These are phyloP conservation scores for Polydrusus cervinus DNA, from an alignment of 2,888 invertebrate species.

Conservation along the genomic window DNA sequence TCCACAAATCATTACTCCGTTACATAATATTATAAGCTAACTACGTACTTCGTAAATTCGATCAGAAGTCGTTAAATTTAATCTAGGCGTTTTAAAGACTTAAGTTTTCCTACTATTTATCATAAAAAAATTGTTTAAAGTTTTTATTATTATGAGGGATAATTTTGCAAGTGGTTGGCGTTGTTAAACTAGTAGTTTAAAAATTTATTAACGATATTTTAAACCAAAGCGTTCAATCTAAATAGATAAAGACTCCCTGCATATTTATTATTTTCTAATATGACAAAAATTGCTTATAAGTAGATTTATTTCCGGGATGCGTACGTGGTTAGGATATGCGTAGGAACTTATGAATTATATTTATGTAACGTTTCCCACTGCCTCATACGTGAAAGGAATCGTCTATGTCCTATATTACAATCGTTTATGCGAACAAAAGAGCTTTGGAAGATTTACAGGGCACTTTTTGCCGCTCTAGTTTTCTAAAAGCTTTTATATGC, in stretches of 20 bases:
- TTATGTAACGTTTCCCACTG: conserved; percentile 28
- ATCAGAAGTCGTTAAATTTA: too few species aligned
- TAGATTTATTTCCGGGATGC: conserved; percentile 36
- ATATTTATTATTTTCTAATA: conserved; percentile 18
- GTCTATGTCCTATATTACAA: conserved; percentile 36
- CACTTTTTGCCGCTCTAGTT: conserved; percentile 41
- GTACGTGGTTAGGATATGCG: conserved; percentile 34
- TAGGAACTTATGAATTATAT: conserved; percentile 40
- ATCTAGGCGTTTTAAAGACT: too few species aligned
- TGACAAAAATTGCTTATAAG: conserved; percentile 35
- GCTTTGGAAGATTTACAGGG: conserved; percentile 45
- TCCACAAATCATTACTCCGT: too few species aligned
- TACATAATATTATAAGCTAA: too few species aligned
- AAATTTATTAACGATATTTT: too few species aligned
- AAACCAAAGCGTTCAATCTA: too few species aligned
- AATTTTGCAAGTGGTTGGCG: too few species aligned
- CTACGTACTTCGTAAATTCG: too few species aligned
- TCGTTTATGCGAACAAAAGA: conserved; percentile 44
- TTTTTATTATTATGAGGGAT: too few species aligned
- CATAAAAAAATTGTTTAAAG: too few species aligned
- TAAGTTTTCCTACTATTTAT: too few species aligned
- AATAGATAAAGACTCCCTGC: background rate
- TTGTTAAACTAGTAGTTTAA: too few species aligned
- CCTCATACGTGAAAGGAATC: conserved; percentile 42
- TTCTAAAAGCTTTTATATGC: conserved; percentile 36